Base-by-base conservation (phyloP, 2,888 invertebrate species). In the Strigamia maritima region DNA sequence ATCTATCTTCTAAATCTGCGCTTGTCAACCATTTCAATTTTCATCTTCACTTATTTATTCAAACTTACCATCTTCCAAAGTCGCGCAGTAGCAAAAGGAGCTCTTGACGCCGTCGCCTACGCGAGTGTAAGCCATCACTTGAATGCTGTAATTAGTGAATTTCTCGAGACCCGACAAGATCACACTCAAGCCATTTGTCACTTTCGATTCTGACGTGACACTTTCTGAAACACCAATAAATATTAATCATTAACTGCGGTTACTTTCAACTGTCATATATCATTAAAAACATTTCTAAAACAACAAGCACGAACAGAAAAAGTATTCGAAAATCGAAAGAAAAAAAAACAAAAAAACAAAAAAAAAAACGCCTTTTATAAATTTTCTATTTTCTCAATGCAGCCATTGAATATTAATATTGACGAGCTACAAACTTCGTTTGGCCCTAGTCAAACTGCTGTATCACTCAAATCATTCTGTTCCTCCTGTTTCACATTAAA, bases 51-150 rank as follows among this genome's bases (percentile, higher is more conserved):
- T 65, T 65, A 65, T 65, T 65, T 22, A 65, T 14, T n/a, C 44
- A 65, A 22, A 65, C 76, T 76, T 12, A 77, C 77, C 77, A 19
- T 77, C 77, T 28, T 77, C 77, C 54, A 77, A 40, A 7, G 77
- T 77, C n/a, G n/a, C 8, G 54, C 77, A 77, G 77, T 49, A 77
- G 28, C 38, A 28, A 26, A 54, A 40, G 1, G 44, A 28, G 19
- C 44, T 44, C 44, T 44, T 44, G 49, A 49, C 22, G 28, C 77
- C 77, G 14, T 77, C 77, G 10, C 77, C 77, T 2, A 77, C 24
- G 14, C 77, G 40, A 22, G 77, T 77, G 49, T 77, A 77, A 1
- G 77, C 77, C 38, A 54, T 28, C 28, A 77, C 54, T 77, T 77
- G 49, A 26, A 77, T 49, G 54, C 77, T 77, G 77, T 77, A 77